phyloP scores from a whole-genome alignment of 2,113 vertebrate genomes.

The Redunca redunca region DNA sequence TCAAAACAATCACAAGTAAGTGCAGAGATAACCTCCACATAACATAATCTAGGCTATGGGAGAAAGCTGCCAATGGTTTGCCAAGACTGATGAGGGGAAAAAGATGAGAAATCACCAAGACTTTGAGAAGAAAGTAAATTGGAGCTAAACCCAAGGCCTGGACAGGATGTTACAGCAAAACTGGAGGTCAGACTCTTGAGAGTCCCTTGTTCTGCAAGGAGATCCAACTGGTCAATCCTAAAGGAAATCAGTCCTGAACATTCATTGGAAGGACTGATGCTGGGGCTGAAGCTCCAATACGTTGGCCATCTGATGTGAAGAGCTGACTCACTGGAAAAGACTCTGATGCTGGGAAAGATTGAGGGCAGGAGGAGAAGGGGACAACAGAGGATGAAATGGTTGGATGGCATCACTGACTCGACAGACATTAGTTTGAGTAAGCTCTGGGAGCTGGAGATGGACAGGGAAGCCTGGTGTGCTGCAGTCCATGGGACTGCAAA shows the following conservation, averaged over 20 bases:
- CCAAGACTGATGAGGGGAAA: background rate
- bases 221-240: background rate
- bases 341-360: background rate
- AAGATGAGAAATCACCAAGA: background rate
- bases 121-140: background rate
- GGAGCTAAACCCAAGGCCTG: background rate
- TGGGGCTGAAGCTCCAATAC: background rate
- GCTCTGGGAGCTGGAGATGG: background rate
- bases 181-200: background rate
- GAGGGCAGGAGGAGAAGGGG: background rate
- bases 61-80: fast-evolving
- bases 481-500: background rate
- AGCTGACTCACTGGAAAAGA: background rate
- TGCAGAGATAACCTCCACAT: background rate
- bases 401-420: background rate
- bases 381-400: background rate
- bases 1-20: background rate
- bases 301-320: background rate
- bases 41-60: background rate
- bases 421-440: background rate
- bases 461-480: background rate
- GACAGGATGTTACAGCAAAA: background rate
- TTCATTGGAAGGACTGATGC: background rate
- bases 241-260: background rate
- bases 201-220: background rate